Base-by-base conservation (phyloP, 2,888 invertebrate species). In the Polyploca ridens region DNA sequence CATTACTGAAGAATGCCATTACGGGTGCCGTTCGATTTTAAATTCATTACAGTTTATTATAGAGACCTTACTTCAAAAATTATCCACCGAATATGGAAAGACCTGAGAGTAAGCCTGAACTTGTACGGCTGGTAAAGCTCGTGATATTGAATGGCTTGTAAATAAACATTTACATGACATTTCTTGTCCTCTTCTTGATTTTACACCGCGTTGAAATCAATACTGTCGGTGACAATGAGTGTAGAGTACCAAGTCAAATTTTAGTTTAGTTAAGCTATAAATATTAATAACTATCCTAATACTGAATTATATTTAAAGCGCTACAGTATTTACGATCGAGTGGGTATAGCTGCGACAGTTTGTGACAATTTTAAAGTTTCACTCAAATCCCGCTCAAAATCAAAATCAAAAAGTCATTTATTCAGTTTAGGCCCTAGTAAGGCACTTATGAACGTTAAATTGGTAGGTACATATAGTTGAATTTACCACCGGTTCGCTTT, bases 11-110 rank as follows among this genome's bases (percentile, higher is more conserved):
- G 78, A 83, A 84, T 83, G 77, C 66, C 67, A 74, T 73, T 73
- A 72, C 64, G 59, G 67, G 49, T 54, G 54, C 54, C 64, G 72
- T 65, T 69, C 70, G 66, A 73, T 68, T 71, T 76, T 62, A 74
- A 74, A 72, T 72, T 77, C 71, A 77, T 76, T 76, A 73, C 71
- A 19, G 72, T 72, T 77, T 70, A 77, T 76, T 76, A 73, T 72
- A n/a, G 68, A 71, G 69, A 69, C 71, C 66, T 71, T 71, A 70
- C 62, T 58, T 65, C 63, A 66, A 64, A 66, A 65, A 49, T 65
- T 65, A 58, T 27, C 19, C 14, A 54, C 63, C 63, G 33, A 58
- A 63, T 63, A 69, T 66, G 72, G 63, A 19, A 27, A 8, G 19
- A 38, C 7, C 61, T 67, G 67, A 67, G 64, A 64, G 19, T 16